Evolutionary conservation across 2,888 invertebrate genomes (phyloP), one percentile per base, ranked within the genome.

Genomic region (Zelleria hepariella): DNA sequence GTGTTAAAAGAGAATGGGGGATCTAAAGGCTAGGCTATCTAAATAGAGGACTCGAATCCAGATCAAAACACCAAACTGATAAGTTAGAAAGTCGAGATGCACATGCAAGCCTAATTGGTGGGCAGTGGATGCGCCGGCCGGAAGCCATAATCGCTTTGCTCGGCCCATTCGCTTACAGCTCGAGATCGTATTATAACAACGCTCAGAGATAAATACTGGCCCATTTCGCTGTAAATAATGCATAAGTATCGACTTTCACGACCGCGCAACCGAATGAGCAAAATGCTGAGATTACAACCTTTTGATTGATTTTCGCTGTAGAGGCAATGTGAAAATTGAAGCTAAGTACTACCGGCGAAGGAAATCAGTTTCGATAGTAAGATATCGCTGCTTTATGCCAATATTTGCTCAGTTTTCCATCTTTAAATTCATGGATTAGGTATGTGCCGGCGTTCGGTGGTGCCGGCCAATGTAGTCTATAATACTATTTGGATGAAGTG

Each of bases 71-170:
- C 21, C 20, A 51, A 51, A 10, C 23, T 4, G 56, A 20, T 56
- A 56, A 56, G 56, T 56, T 56, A 56, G 56, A 56, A 56, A 56
- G 62, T 59, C 57, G 64, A 67, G 62, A 65, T 60, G 66, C 65
- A 64, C 62, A 62, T 60, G 63, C 62, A 61, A 62, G 65, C 62
- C 62, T 69, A 67, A 70, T 71, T 69, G 65, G 64, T 64, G 63
- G 62, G 64, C 62, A 64, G 64, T 63, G 65, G 67, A 73, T 71
- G 68, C 64, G 63, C 65, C 63, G 69, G 69, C 74, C 73, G 76
- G 77, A 78, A 77, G 72, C 75, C 73, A 74, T 77, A 76, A 78
- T 72, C 64, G 67, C 70, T 72, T 69, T 68, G 65, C 65, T 62
- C 68, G 67, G 66, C 68, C 68, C 72, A 69, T 74, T 70, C 69